Conservation (phyloP, 2,113 vertebrate species). For the Vombatus ursinus region DNA sequence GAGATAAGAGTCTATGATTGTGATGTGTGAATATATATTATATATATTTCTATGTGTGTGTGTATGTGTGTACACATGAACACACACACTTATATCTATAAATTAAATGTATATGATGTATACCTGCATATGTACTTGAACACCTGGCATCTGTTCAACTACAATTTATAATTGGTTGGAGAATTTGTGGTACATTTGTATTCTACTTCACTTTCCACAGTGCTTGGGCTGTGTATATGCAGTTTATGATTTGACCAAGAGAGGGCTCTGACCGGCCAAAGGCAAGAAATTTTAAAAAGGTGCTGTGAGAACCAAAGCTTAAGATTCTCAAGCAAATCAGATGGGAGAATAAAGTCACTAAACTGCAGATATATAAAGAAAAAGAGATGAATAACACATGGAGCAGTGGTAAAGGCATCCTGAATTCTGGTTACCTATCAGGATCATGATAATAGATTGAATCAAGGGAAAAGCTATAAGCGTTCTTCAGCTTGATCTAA, state of each 20-base stretch:
- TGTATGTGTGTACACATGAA: too few species aligned
- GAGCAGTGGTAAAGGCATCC: background rate
- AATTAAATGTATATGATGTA: background rate
- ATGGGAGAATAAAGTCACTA: background rate
- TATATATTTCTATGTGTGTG: too few species aligned
- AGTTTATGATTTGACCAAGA: background rate
- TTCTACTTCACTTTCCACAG: background rate
- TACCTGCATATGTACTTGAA: background rate
- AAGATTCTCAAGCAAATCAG: background rate
- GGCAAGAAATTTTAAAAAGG: background rate
- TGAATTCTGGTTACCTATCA: background rate
- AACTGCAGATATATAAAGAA: background rate
- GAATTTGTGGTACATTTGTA: background rate
- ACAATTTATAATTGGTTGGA: background rate
- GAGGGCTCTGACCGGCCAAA: background rate
- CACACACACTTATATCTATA: background rate
- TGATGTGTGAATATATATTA: background rate
- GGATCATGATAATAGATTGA: background rate
- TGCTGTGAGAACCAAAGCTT: background rate
- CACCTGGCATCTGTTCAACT: background rate
- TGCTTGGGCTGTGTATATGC: background rate
- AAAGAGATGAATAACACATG: background rate
- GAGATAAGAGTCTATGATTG: background rate
- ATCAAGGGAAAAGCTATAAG: background rate
- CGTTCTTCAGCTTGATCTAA: background rate